phyloP scores from a whole-genome alignment of 2,888 invertebrate genomes.

The Drosophila robusta region DNA sequence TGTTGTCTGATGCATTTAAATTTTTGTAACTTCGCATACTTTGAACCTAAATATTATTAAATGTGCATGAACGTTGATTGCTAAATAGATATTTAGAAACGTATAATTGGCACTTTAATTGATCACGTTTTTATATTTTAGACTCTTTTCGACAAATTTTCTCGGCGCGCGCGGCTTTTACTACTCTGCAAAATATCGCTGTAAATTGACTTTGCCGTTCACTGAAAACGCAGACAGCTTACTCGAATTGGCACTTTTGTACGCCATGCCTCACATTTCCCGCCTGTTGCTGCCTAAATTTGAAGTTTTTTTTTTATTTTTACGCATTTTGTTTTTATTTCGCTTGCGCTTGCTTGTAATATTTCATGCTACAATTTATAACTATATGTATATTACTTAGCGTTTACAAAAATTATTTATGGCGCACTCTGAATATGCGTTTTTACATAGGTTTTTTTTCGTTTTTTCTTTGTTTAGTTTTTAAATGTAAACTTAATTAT shows the following conservation, averaged over 20 bases:
- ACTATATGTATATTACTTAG: constrained; percentile 64
- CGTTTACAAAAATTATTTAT: constrained; percentile 69
- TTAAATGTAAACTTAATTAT: constrained; percentile 57
- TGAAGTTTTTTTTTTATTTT: constrained; percentile 13
- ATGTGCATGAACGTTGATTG: neutral
- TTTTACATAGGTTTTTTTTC: constrained; percentile 20
- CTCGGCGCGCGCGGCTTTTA: no score
- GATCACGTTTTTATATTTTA: neutral
- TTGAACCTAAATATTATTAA: no score
- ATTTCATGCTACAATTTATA: constrained; percentile 77
- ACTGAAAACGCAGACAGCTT: neutral
- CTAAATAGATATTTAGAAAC: neutral
- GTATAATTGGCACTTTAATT: neutral
- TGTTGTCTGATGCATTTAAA: no score
- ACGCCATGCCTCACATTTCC: neutral
- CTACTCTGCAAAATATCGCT: no score
- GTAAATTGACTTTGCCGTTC: no score
- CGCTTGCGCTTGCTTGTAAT: constrained; percentile 57
- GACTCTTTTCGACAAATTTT: neutral
- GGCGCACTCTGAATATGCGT: constrained; percentile 53
- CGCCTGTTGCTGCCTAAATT: neutral
- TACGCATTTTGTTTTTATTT: constrained; percentile 51
- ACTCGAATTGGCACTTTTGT: neutral
- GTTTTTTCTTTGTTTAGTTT: constrained; percentile 26
- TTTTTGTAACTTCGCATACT: no score